Evolutionary conservation across 2,797 vertebrate genomes (phyloP).

Genomic region (Argyrosomus regius): DNA sequence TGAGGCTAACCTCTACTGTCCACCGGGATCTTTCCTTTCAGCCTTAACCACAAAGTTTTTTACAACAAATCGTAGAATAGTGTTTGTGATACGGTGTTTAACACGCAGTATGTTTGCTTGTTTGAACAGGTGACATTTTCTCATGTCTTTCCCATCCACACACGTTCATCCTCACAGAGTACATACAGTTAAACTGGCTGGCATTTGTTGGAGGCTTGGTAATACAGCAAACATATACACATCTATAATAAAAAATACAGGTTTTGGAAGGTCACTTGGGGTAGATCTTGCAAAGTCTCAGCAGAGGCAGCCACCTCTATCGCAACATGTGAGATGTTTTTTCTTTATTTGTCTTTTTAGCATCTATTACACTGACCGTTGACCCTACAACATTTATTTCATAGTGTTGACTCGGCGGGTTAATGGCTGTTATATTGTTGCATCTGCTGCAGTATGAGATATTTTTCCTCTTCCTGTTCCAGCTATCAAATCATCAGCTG

Average conservation of each 20-base stretch:
- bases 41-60: background rate
- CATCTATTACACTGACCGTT: background rate
- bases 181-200: conserved; percentile 5
- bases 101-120: conserved; percentile 14
- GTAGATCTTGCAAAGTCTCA: conserved; percentile 16
- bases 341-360: background rate
- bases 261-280: conserved; percentile 19
- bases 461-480: conserved; percentile 50
- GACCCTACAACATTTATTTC: background rate
- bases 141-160: conserved; percentile 20
- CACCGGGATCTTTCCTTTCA: background rate
- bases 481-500: conserved; percentile 50
- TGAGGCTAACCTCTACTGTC: conserved; percentile 21
- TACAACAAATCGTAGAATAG: background rate
- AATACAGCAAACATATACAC: background rate
- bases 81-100: conserved; percentile 7
- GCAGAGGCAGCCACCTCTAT: background rate
- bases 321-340: background rate
- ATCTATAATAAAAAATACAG: conserved; percentile 14
- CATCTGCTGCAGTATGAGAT: conserved; percentile 34
- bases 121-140: conserved; percentile 46
- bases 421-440: conserved; percentile 32
- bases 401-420: background rate
- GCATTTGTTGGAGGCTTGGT: background rate
- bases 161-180: conserved; percentile 10